A percentile compares a stretch with the other conserved stretches of the same genome.
Conservation (phyloP, 2,888 invertebrate species). For the Epsilonema sp. region DNA sequence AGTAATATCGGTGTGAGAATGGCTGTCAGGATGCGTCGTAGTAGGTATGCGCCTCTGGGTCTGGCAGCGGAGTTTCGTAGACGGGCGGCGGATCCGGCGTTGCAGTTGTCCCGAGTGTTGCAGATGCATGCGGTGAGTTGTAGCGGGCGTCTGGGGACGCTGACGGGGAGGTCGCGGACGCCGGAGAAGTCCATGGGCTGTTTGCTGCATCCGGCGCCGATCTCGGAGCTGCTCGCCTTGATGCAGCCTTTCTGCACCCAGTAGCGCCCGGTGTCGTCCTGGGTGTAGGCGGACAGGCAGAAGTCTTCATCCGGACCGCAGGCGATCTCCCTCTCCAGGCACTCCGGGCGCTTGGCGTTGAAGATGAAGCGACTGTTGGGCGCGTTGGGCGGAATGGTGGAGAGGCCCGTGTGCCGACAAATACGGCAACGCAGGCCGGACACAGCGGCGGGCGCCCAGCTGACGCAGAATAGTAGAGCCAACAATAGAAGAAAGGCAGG, state of each 20-base stretch:
- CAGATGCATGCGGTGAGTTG: not conserved
- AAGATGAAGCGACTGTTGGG: slow-evolving; percentile 1
- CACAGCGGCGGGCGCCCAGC: too few relatives aligned
- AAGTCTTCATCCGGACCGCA: not conserved
- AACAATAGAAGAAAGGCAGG: too few relatives aligned
- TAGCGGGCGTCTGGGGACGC: not conserved
- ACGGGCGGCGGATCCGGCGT: too few relatives aligned
- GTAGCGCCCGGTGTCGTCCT: not conserved
- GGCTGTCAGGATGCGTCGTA: too few relatives aligned
- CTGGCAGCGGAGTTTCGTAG: too few relatives aligned
- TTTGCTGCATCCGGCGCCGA: not conserved
- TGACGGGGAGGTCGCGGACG: not conserved
- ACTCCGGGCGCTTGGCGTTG: not conserved
- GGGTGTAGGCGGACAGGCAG: not conserved
- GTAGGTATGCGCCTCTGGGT: too few relatives aligned
- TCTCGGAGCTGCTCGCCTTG: not conserved
- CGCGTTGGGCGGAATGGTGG: not conserved
- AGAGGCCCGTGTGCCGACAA: not conserved
- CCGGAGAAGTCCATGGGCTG: not conserved
- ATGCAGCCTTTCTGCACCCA: slow-evolving; percentile 1
- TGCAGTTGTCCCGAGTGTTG: not conserved
- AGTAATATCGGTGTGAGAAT: too few relatives aligned
- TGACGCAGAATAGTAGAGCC: too few relatives aligned
- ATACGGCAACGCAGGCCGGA: not conserved
- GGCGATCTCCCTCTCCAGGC: not conserved